Percentiles rank a stretch among this genome's conserved stretches.
Conservation (phyloP, 2,888 invertebrate species). For the Trissolcus brochymenae region DNA sequence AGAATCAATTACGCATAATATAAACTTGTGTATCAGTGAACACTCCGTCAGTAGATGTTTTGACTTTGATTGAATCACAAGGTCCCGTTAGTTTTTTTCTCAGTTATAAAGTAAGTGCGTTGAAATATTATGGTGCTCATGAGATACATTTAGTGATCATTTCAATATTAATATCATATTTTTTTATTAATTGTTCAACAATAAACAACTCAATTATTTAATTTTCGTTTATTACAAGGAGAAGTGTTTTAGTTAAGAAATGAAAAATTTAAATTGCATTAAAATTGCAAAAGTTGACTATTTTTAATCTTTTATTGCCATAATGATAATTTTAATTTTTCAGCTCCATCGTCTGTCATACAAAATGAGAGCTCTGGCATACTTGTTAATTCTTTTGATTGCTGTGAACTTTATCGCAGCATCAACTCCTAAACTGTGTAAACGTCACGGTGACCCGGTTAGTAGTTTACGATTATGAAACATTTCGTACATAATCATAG, state of each 20-base stretch:
- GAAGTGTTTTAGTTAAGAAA: too few relatives aligned
- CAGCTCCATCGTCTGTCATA: not conserved
- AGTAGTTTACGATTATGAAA: constrained; percentile 8
- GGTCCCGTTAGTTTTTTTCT: not conserved
- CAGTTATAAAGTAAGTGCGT: constrained; percentile 13
- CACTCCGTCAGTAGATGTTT: constrained; percentile 18
- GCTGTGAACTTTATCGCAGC: constrained; percentile 12
- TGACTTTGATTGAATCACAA: constrained; percentile 18
- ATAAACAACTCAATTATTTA: not conserved
- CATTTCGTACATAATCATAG: not conserved
- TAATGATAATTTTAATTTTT: not conserved
- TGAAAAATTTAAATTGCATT: not conserved
- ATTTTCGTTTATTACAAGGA: too few relatives aligned
- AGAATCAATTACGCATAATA: constrained; percentile 28
- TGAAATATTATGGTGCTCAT: not conserved
- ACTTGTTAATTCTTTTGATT: constrained; percentile 9
- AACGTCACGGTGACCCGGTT: constrained; percentile 21
- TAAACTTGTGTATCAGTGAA: constrained; percentile 31
- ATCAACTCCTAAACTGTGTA: constrained; percentile 4
- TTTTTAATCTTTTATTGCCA: not conserved
- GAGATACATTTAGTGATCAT: not conserved
- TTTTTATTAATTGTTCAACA: not conserved
- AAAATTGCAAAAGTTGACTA: not conserved
- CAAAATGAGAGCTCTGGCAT: constrained; percentile 9
- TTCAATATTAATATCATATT: not conserved